Base-by-base conservation (phyloP, 2,888 invertebrate species). In the Drosophila macrospina region DNA sequence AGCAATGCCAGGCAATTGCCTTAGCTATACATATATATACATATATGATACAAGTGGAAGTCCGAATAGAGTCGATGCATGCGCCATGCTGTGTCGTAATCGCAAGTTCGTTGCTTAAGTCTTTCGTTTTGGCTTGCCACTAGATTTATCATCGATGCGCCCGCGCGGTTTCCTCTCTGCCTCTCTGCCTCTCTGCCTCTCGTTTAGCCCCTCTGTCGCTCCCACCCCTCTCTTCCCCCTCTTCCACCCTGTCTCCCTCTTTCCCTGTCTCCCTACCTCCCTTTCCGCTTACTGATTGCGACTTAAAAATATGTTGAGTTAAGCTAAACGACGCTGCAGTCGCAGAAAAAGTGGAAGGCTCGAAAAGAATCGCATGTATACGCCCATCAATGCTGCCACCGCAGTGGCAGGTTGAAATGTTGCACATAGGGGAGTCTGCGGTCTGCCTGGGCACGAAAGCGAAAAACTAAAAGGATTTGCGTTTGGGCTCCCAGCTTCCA, bases 331-430 rank as follows among this genome's bases (percentile, higher is more conserved):
- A 85, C 82, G 80, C 75, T 52, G 69, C 69, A 36, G 69, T 60
- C 56, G 54, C 41, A 50, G 57, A 78, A 77, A 77, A 69, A 66
- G 72, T 77, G 86, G 89, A 74, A 78, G 83, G 70, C 85, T 69
- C 63, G 87, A 85, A 88, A 87, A 78, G 85, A 89, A 89, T 85
- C 82, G 87, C 83, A 83, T 80, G 88, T 89, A 90, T 80, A 89
- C 90, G 90, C 85, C 85, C 89, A 90, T 89, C 89, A 85, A 83
- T 89, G 85, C 85, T 86, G 89, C 85, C 88, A 89, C 88, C 77
- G 83, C 86, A 75, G 86, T 86, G 89, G 88, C 86, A 86, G 89
- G 89, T 89, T 86, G 89, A 89, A 89, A 88, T 86, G 85, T 79
- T 89, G 85, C 85, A 76, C 78, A 70, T 55, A 42, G 69, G 67